These are phyloP conservation scores for Helicorthomorpha holstii DNA, from an alignment of 1,140 invertebrate genomes.

Conservation along the genomic window DNA sequence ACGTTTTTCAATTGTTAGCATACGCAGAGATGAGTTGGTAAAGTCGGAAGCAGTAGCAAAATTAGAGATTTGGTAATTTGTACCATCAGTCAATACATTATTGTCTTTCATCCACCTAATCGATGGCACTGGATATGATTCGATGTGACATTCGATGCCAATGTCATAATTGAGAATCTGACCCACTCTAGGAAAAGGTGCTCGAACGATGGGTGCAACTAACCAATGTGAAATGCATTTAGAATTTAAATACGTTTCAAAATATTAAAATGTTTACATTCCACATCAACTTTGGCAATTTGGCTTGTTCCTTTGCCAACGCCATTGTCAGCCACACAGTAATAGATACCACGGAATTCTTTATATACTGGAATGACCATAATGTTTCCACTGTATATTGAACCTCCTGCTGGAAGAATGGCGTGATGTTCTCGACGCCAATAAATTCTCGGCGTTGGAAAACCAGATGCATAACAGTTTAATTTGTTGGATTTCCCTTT, in stretches of 20 bases:
- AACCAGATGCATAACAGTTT: conserved; percentile 67
- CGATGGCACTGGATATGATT: conserved; percentile 76
- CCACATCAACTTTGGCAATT: conserved; percentile 76
- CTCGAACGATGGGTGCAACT: conserved; percentile 57
- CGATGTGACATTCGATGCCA: conserved; percentile 70
- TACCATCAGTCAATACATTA: conserved; percentile 61
- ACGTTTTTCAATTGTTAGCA: conserved; percentile 76
- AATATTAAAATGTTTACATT: conserved; percentile 28
- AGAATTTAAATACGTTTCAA: conserved; percentile 1
- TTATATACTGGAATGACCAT: conserved; percentile 60
- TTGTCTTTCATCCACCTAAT: conserved; percentile 75
- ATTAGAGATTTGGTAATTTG: conserved; percentile 73
- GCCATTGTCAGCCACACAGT: conserved; percentile 80
- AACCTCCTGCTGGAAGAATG: conserved; percentile 51
- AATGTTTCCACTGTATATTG: conserved; percentile 46
- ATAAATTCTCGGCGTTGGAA: conserved; percentile 51
- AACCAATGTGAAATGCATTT: too few relatives aligned
- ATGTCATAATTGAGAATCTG: conserved; percentile 82
- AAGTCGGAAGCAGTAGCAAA: conserved; percentile 78
- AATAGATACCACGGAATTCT: conserved; percentile 79
- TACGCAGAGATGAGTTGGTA: conserved; percentile 67
- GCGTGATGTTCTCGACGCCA: conserved; percentile 88
- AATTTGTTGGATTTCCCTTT: conserved; percentile 60
- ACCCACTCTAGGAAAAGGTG: conserved; percentile 46
- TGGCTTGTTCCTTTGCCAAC: conserved; percentile 64